A percentile compares a stretch with the other conserved stretches of the same genome.
Evolutionary conservation across 2,797 vertebrate genomes (phyloP).

Genomic region (Cirrhinus mrigala): DNA sequence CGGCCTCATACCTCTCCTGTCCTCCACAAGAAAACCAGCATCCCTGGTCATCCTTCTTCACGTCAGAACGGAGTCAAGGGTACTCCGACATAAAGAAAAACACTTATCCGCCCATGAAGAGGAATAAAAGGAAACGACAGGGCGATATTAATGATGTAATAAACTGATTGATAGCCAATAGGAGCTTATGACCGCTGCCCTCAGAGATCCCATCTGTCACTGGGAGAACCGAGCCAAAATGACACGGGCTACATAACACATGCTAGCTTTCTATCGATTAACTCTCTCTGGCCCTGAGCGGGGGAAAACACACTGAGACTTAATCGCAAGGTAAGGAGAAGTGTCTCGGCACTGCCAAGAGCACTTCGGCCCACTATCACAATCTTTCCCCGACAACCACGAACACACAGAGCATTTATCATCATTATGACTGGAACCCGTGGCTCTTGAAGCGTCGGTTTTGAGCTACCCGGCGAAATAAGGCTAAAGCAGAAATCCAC

Average conservation of each 20-base stretch:
- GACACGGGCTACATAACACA: conserved; percentile 58
- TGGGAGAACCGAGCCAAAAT: conserved; percentile 59
- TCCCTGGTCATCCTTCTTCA: conserved; percentile 43
- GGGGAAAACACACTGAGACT: conserved; percentile 43
- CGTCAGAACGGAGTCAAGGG: conserved; percentile 43
- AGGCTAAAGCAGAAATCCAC: conserved; percentile 19
- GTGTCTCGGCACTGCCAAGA: conserved; percentile 47
- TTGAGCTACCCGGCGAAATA: neutral
- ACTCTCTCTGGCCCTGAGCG: conserved; percentile 56
- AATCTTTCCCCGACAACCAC: conserved; percentile 36
- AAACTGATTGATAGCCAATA: conserved; percentile 63
- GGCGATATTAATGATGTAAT: conserved; percentile 59
- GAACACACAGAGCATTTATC: conserved; percentile 14
- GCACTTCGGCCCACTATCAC: conserved; percentile 24
- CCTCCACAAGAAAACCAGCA: conserved; percentile 46
- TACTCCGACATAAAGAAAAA: conserved; percentile 11
- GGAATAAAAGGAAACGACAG: conserved; percentile 38
- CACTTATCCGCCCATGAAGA: conserved; percentile 16
- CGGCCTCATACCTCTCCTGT: conserved; percentile 34
- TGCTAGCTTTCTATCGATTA: conserved; percentile 60
- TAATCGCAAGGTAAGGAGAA: conserved; percentile 51
- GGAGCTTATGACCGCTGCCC: conserved; percentile 61
- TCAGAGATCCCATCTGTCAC: conserved; percentile 65
- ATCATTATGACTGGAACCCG: conserved; percentile 30
- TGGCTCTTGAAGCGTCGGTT: neutral